Evolutionary conservation across 2,888 invertebrate species (phyloP), one percentile per base, ranked within the genome.

Genomic region (Abscondita cerata): DNA sequence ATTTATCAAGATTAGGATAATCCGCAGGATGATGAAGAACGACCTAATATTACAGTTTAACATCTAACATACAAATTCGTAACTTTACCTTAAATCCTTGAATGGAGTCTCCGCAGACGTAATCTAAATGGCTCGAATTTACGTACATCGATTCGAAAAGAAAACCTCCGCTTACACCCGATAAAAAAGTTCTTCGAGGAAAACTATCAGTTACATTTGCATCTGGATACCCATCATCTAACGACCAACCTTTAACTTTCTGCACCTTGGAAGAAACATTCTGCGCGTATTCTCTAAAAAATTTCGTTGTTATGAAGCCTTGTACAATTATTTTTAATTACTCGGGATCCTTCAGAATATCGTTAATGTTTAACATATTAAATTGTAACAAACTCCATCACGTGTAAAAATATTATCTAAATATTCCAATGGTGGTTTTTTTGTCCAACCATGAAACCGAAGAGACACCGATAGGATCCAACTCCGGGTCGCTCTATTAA

Each of bases 11-110:
- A 6, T 88, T 84, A 0, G 89, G 89, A 31, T 88, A 77, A 71
- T 89, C 87, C 25, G 87, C 86, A 0, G 89, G 88, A 61, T 87
- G 86, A 76, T 89, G 89, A 2, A 89, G 80, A 3, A 87, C 73
- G 52, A 89, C 85, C 86, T 86, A 71, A 41, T 38, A 38, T 40
- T 40, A 33, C n/a, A 25, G 1, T 6, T 41, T 38, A n/a, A 38
- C 12, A 8, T 8, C 4, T 16, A 13, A 13, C 13, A 41, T 2
- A 16, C 5, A n/a, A n/a, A 16, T 16, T 41, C 16, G 4, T 16
- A 41, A 8, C 25, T 46, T 15, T 18, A 55, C 55, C 19, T 55
- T 55, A 12, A 34, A 55, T 34, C 55, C 55, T 47, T 56, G 56
- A 15, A 56, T n/a, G 9, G 40, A 47, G 18, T 56, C 48, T 1